A percentile compares a stretch with the other conserved stretches of the same genome.
Evolutionary conservation across 92 coral and sea anemone species (phyloP).

Genomic region (Epizoanthus fatuus): DNA sequence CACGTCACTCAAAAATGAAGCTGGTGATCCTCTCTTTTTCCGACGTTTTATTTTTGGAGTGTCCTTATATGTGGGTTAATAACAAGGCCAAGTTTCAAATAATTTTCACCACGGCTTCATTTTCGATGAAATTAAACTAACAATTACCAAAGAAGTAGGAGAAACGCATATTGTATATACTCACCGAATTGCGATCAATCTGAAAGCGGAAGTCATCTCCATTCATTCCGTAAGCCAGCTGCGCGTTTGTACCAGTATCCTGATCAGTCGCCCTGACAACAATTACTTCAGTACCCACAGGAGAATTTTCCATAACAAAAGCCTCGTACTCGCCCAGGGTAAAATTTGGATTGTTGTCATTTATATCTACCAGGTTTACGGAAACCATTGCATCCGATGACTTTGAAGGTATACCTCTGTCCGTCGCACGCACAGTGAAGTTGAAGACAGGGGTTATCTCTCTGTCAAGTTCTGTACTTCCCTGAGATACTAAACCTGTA

Average conservation of each 20-base stretch:
- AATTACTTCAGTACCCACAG: constrained; percentile 72
- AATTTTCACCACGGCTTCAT: not conserved
- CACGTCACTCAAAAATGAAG: too few species aligned
- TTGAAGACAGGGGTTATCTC: constrained; percentile 67
- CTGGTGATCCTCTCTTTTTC: too few species aligned
- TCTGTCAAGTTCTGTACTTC: constrained; percentile 61
- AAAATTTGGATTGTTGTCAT: constrained; percentile 87
- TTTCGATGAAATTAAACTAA: not conserved
- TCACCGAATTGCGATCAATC: constrained; percentile 71
- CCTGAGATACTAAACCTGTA: constrained; percentile 75
- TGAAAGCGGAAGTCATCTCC: constrained; percentile 71
- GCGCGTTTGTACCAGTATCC: constrained; percentile 82
- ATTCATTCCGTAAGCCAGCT: constrained; percentile 76
- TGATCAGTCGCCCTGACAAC: constrained; percentile 82
- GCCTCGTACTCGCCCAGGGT: constrained; percentile 78
- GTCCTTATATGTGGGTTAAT: too few species aligned
- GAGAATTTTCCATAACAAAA: constrained; percentile 88
- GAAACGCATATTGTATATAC: not conserved
- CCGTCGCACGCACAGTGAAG: constrained; percentile 79
- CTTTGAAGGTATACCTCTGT: constrained; percentile 70
- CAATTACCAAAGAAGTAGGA: not conserved
- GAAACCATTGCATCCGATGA: constrained; percentile 74
- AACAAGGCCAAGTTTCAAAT: not conserved
- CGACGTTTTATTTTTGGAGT: too few species aligned
- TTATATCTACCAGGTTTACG: constrained; percentile 81